Evolutionary conservation across 2,888 invertebrate species (phyloP).

Genomic region (Oconnorella tubifera): DNA sequence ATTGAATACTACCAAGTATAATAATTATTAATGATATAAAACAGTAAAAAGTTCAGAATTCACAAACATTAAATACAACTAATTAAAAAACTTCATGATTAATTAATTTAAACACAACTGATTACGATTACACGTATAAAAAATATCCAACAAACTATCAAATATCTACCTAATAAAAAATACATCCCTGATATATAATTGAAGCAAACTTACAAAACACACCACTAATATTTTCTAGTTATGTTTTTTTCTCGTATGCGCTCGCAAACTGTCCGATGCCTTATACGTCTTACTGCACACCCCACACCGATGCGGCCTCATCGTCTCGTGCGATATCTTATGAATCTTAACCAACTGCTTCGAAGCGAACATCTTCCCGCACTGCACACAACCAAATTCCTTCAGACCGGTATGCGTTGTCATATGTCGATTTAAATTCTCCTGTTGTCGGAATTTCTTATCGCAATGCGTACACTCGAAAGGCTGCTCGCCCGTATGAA

Average conservation of each 20-base stretch:
- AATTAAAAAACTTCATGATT: too few species aligned
- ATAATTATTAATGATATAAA: too few species aligned
- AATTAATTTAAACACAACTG: too few species aligned
- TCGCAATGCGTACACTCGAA: conserved; percentile 16
- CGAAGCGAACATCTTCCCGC: conserved; percentile 12
- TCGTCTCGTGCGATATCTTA: neutral
- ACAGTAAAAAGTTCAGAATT: too few species aligned
- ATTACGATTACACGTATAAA: too few species aligned
- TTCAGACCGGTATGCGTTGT: conserved; percentile 22
- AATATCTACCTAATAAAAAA: too few species aligned
- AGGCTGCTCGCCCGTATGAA: conserved; percentile 5
- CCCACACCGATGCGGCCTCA: neutral
- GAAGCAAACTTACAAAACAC: too few species aligned
- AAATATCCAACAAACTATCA: too few species aligned
- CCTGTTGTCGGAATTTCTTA: conserved; percentile 12
- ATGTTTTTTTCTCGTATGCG: neutral
- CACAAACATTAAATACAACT: too few species aligned
- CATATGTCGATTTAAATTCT: conserved; percentile 22
- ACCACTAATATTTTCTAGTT: too few species aligned
- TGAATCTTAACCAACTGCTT: neutral
- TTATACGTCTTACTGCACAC: neutral
- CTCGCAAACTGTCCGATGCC: neutral
- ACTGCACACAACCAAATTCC: conserved; percentile 11
- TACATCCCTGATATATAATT: too few species aligned
- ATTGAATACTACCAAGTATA: too few species aligned